Evolutionary conservation across 2,888 invertebrate genomes (phyloP).

Genomic region (Lepidonotus clava): DNA sequence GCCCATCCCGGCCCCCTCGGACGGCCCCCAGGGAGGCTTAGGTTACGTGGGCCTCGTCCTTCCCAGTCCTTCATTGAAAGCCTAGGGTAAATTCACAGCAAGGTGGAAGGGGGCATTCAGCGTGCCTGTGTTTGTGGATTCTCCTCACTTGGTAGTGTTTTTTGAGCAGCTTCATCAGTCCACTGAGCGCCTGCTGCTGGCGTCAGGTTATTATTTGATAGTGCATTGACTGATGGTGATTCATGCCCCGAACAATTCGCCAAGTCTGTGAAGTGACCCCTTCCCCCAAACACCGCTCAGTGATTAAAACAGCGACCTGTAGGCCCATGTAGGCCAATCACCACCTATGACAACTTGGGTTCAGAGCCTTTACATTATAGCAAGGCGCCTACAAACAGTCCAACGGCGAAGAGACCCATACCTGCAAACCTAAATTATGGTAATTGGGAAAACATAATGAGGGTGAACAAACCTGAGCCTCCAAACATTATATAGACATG

Average conservation of each 20-base stretch:
- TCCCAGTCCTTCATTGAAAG: neutral
- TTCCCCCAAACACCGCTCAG: too few relatives aligned
- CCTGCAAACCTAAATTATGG: too few relatives aligned
- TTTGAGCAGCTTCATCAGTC: neutral
- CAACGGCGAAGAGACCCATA: too few relatives aligned
- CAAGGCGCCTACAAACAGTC: too few relatives aligned
- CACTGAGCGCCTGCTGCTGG: neutral
- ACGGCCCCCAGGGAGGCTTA: neutral
- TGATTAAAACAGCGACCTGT: too few relatives aligned
- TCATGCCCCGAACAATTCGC: neutral
- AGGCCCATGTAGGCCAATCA: too few relatives aligned
- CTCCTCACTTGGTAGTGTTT: neutral
- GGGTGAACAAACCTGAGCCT: too few relatives aligned
- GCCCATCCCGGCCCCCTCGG: neutral
- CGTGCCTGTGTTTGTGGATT: neutral
- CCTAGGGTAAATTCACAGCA: neutral
- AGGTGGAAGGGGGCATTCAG: neutral
- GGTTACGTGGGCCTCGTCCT: neutral
- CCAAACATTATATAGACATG: too few relatives aligned
- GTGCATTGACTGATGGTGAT: slow-evolving; percentile 1
- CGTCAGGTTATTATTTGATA: slow-evolving; percentile 6
- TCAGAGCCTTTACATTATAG: too few relatives aligned
- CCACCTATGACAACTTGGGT: too few relatives aligned
- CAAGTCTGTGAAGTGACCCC: too few relatives aligned
- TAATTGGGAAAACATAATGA: too few relatives aligned